phyloP scores from a whole-genome alignment of 2,888 invertebrate genomes.

The Zootermopsis nevadensis region DNA sequence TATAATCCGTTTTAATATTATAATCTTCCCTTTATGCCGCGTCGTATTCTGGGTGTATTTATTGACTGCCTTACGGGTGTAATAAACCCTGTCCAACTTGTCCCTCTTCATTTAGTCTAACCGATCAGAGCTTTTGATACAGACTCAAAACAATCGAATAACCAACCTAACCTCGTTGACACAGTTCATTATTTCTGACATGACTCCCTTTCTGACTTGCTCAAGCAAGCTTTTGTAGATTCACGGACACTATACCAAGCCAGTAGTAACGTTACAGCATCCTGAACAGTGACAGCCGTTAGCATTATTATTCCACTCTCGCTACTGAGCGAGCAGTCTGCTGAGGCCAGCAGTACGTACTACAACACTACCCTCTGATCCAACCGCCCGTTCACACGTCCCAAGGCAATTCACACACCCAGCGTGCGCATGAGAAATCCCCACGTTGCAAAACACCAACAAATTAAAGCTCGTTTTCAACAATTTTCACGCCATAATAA shows the following conservation, averaged over 20 bases:
- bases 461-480: conserved; percentile 2
- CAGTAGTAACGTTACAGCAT: not conserved
- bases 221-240: not conserved
- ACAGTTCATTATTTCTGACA: too few relatives aligned
- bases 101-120: too few relatives aligned
- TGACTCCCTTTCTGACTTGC: too few relatives aligned
- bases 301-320: not conserved
- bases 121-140: too few relatives aligned
- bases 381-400: not conserved
- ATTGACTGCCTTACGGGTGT: too few relatives aligned
- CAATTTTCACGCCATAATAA: not conserved
- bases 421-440: not conserved
- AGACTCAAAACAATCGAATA: too few relatives aligned
- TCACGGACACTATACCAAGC: not conserved
- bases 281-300: not conserved
- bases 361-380: not conserved
- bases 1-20: too few relatives aligned
- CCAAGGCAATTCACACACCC: not conserved
- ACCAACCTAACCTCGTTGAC: too few relatives aligned
- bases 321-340: not conserved
- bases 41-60: too few relatives aligned
- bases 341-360: not conserved
- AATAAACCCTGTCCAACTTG: too few relatives aligned
- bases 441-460: not conserved
- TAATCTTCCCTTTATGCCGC: too few relatives aligned